Conservation (phyloP, 2,888 invertebrate species). For the Gasteruption jaculator region DNA sequence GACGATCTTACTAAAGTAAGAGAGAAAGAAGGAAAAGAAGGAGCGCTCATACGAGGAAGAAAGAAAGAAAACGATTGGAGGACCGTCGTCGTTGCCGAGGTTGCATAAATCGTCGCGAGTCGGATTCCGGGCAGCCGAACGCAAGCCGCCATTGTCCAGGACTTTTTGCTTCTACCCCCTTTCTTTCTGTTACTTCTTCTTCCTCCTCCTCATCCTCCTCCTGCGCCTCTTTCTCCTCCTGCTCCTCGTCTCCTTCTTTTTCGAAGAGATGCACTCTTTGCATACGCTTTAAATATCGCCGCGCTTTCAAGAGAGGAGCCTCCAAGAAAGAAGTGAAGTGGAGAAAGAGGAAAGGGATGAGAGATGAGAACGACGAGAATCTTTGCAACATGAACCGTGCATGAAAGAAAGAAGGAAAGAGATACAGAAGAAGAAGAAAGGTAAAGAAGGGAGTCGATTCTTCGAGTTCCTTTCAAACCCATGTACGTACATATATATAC, state of each 20-base stretch:
- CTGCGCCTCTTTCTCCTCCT: slow-evolving; percentile 7
- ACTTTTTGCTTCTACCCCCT: slow-evolving; percentile 33
- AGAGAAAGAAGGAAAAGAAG: slow-evolving; percentile 13
- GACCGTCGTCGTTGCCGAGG: slow-evolving; percentile 32
- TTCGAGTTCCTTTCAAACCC: too few species aligned
- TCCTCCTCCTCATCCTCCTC: background rate
- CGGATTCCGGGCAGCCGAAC: slow-evolving; percentile 47
- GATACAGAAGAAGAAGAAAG: slow-evolving; percentile 8
- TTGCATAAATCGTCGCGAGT: slow-evolving; percentile 48
- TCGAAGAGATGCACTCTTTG: slow-evolving; percentile 35
- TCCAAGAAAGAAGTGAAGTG: slow-evolving; percentile 4
- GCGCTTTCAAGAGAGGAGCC: slow-evolving; percentile 9
- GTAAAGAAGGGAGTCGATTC: slow-evolving; percentile 5
- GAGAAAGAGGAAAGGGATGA: slow-evolving; percentile 11
- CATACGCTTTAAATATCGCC: background rate
- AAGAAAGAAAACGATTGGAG: slow-evolving; percentile 21
- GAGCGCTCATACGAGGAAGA: slow-evolving; percentile 20
- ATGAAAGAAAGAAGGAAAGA: too few species aligned
- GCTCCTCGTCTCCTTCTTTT: slow-evolving; percentile 6
- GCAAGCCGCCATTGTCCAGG: slow-evolving; percentile 45
- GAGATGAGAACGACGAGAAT: slow-evolving; percentile 16
- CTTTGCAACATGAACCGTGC: too few species aligned
- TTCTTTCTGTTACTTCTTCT: slow-evolving; percentile 8
- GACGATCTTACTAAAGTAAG: too few species aligned
- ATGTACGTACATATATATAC: too few species aligned